Conservation (phyloP, 2,113 vertebrate species). For the Apodemus speciosus region DNA sequence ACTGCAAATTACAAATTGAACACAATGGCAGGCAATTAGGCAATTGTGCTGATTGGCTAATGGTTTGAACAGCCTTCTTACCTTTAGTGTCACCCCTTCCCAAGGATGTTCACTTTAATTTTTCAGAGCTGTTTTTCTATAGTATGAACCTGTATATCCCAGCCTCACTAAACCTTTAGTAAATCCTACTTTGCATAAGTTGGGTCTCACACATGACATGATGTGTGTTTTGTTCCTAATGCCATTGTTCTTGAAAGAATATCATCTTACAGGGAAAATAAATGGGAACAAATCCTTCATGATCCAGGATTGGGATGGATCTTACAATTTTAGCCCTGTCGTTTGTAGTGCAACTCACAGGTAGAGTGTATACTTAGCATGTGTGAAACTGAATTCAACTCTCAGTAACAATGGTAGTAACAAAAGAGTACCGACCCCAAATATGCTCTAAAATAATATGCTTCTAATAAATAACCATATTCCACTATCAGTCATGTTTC, state of each 20-base stretch:
- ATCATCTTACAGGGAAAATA: not conserved
- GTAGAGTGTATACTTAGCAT: not conserved
- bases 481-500: not conserved
- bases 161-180: not conserved
- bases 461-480: slow-evolving; percentile 41
- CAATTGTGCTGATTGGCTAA: not conserved
- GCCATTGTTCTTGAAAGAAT: not conserved
- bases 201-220: not conserved
- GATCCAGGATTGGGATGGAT: not conserved
- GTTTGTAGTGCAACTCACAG: not conserved
- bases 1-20: not conserved
- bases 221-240: not conserved
- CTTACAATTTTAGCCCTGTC: not conserved
- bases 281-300: not conserved
- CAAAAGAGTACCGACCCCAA: not conserved
- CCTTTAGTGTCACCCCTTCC: not conserved
- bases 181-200: not conserved
- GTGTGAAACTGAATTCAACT: not conserved
- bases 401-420: no score
- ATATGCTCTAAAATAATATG: not conserved
- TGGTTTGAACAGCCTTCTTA: not conserved
- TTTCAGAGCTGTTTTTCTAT: slow-evolving; percentile 13
- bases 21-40: not conserved
- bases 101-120: not conserved
- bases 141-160: not conserved